Conservation (phyloP, 2,888 invertebrate genomes). For the Stenodema calcarata region DNA sequence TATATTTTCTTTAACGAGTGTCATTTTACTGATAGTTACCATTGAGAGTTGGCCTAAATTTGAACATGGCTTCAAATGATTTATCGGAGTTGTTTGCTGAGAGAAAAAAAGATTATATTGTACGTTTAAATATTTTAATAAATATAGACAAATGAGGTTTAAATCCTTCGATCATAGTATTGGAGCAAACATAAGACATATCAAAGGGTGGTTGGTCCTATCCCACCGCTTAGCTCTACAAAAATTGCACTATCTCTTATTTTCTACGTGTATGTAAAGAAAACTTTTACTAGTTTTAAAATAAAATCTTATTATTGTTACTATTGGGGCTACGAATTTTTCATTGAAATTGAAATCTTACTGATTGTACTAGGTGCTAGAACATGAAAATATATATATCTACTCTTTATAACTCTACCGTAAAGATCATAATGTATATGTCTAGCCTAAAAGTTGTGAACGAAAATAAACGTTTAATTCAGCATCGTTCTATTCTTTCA, state of each 20-base stretch:
- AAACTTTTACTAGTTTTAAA: conserved; percentile 11
- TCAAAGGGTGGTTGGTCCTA: conserved; percentile 19
- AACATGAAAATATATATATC: background rate
- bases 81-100: conserved; percentile 33
- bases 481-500: conserved; percentile 38
- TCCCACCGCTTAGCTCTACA: conserved; percentile 42
- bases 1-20: conserved; percentile 43
- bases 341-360: background rate
- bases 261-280: conserved; percentile 40
- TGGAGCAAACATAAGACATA: conserved; percentile 33
- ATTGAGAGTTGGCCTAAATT: conserved; percentile 46
- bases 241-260: conserved; percentile 15
- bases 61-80: conserved; percentile 22
- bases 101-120: conserved; percentile 10
- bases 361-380: conserved; percentile 12
- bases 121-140: conserved; percentile 32
- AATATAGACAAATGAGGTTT: background rate
- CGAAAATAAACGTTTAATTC: conserved; percentile 44
- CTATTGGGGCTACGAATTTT: conserved; percentile 9
- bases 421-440: conserved; percentile 43
- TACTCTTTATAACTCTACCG: conserved; percentile 32
- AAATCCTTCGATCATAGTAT: conserved; percentile 10
- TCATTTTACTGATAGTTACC: conserved; percentile 40
- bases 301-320: conserved; percentile 17
- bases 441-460: conserved; percentile 42